Conservation (phyloP, 2,888 invertebrate genomes). For the Papilio elwesi region DNA sequence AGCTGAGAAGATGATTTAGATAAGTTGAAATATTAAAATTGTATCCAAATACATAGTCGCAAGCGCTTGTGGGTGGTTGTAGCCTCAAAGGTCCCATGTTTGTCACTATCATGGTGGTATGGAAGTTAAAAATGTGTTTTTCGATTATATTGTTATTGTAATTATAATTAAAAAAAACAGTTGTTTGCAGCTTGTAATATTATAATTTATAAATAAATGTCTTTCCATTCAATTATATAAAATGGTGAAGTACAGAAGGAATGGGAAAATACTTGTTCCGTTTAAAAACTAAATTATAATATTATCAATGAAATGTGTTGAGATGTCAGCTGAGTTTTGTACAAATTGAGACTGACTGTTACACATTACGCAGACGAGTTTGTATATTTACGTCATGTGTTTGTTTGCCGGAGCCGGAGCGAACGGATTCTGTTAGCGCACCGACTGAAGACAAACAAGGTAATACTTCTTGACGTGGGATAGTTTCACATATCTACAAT, state of each 20-base stretch:
- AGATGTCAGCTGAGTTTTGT: conserved; percentile 1
- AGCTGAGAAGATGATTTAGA: too few relatives aligned
- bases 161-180: too few relatives aligned
- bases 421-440: conserved; percentile 20
- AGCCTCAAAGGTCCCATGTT: too few relatives aligned
- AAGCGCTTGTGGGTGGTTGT: too few relatives aligned
- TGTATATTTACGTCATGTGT: conserved; percentile 18
- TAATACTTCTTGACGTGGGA: conserved; percentile 25
- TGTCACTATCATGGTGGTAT: too few relatives aligned
- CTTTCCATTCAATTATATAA: not conserved
- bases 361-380: conserved; percentile 13
- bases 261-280: not conserved
- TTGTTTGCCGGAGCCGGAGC: conserved; percentile 12
- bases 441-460: conserved; percentile 7
- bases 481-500: not conserved
- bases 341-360: not conserved
- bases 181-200: not conserved
- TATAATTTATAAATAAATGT: not conserved
- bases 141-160: too few relatives aligned
- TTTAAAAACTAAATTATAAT: conserved; percentile 3
- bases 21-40: too few relatives aligned
- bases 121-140: too few relatives aligned
- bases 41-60: too few relatives aligned
- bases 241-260: not conserved
- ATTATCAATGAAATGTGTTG: conserved; percentile 23